Evolutionary conservation across 2,113 vertebrate species (phyloP).

Genomic region (Rhipidura dahli): DNA sequence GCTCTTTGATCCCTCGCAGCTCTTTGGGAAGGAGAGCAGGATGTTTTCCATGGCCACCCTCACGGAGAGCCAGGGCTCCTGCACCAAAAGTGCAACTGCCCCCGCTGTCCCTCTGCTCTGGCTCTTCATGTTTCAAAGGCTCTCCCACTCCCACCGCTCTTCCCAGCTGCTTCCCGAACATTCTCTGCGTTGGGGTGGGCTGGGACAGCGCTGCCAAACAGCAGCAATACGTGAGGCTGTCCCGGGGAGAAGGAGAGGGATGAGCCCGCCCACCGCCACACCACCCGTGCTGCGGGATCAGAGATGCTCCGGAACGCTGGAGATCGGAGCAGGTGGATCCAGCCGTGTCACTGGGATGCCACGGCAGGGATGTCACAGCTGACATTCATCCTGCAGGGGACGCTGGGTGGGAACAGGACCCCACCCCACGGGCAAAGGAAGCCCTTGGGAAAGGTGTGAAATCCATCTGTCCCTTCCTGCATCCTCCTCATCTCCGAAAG

Average conservation of each 20-base stretch:
- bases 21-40: not conserved
- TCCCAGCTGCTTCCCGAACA: not conserved
- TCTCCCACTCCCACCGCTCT: not conserved
- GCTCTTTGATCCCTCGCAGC: not conserved
- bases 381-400: not conserved
- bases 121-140: not conserved
- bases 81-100: not conserved
- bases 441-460: not conserved
- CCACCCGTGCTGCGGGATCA: rapidly evolving
- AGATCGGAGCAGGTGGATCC: not conserved
- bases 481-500: rapidly evolving
- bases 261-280: not conserved
- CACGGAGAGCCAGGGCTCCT: not conserved
- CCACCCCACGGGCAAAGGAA: rapidly evolving
- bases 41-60: not conserved
- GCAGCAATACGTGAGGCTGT: not conserved
- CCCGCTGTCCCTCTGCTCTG: rapidly evolving
- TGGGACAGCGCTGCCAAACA: not conserved
- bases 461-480: not conserved
- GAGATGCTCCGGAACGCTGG: not conserved
- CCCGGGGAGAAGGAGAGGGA: not conserved
- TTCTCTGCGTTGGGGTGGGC: not conserved
- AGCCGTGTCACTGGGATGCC: not conserved
- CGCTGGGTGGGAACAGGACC: not conserved
- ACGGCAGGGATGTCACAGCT: not conserved